phyloP scores from a whole-genome alignment of 2,797 vertebrate genomes.

The Tachyglossus aculeatus region DNA sequence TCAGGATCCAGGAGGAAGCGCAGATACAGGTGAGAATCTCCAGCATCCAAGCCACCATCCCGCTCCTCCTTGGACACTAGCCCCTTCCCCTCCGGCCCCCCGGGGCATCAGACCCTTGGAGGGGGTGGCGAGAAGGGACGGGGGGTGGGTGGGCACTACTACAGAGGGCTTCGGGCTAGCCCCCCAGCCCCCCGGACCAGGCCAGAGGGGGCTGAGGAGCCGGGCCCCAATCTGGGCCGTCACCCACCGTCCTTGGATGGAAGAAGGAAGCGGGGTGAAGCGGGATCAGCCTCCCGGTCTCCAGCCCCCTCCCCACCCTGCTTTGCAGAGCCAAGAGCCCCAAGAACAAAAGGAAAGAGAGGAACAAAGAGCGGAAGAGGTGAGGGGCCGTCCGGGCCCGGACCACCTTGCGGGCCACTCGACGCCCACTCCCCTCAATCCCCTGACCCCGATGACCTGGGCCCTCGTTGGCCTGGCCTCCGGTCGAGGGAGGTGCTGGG shows the following conservation, averaged over 20 bases:
- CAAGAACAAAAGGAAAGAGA: slow-evolving; percentile 96
- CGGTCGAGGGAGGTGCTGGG: too few species aligned
- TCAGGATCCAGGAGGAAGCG: slow-evolving; percentile 92
- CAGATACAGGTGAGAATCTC: slow-evolving; percentile 86
- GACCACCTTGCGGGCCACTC: not conserved
- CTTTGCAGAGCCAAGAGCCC: slow-evolving; percentile 87
- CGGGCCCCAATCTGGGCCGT: too few species aligned
- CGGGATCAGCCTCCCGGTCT: not conserved
- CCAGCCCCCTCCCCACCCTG: accelerated
- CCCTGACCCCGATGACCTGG: not conserved
- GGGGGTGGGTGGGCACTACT: too few species aligned
- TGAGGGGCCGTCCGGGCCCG: slow-evolving; percentile 22
- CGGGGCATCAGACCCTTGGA: too few species aligned
- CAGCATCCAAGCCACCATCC: not conserved
- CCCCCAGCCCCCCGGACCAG: too few species aligned
- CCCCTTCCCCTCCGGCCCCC: not conserved
- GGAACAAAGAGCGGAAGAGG: slow-evolving; percentile 95
- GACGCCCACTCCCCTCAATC: not conserved
- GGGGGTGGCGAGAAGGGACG: too few species aligned
- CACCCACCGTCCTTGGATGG: not conserved
- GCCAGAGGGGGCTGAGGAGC: not conserved
- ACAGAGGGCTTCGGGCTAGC: too few species aligned
- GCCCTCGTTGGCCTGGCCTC: not conserved
- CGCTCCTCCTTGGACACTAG: not conserved
- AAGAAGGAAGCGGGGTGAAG: not conserved